Evolutionary conservation across 2,113 vertebrate species (phyloP).

Genomic region (Coracopsis vasa): DNA sequence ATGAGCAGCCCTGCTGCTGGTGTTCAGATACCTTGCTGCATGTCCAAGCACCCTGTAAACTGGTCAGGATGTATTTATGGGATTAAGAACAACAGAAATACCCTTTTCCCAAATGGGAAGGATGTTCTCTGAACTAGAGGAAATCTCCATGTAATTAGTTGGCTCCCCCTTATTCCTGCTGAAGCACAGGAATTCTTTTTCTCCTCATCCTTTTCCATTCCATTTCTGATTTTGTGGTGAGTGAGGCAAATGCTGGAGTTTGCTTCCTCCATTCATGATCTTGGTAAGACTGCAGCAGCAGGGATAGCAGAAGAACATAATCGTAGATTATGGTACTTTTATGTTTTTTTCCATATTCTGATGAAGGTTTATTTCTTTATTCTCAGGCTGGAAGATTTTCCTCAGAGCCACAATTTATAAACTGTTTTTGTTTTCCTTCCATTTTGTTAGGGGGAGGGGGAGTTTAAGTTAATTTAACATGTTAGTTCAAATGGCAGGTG

Average conservation of each 20-base stretch:
- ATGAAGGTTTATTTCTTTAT: background rate
- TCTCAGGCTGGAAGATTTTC: background rate
- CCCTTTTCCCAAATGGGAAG: background rate
- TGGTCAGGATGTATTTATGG: background rate
- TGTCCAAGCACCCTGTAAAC: background rate
- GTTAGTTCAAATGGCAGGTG: background rate
- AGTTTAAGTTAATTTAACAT: background rate
- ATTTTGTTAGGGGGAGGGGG: fast-evolving
- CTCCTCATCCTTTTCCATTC: background rate
- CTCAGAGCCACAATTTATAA: background rate
- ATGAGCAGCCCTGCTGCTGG: background rate
- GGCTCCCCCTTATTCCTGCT: background rate
- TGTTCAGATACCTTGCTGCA: background rate
- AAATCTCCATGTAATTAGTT: background rate
- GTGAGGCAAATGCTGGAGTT: background rate
- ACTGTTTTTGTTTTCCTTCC: background rate
- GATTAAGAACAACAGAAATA: background rate
- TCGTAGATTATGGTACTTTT: background rate
- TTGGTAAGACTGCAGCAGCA: background rate
- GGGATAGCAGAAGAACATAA: background rate
- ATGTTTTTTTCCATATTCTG: background rate
- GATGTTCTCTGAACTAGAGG: background rate
- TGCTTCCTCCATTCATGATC: background rate
- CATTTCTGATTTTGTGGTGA: background rate
- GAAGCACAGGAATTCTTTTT: background rate